Conservation (phyloP, 2,113 vertebrate genomes). For the Arvicanthis niloticus region DNA sequence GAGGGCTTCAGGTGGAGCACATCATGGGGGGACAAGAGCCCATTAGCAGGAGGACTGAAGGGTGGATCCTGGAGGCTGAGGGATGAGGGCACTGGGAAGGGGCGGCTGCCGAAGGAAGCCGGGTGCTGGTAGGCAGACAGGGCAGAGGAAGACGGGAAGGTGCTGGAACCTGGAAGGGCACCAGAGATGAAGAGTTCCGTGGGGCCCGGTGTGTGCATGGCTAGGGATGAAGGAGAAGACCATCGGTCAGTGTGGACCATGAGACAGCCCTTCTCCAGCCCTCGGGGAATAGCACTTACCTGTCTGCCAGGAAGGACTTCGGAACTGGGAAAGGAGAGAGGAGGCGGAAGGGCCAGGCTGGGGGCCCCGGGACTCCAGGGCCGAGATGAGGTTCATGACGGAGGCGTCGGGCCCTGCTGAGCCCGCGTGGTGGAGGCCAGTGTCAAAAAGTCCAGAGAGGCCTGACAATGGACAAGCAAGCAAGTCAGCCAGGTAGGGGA, state of each 20-base stretch:
- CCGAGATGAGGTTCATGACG: slow-evolving; percentile 98
- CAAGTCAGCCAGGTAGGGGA: not conserved
- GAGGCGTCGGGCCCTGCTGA: slow-evolving; percentile 94
- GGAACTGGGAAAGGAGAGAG: slow-evolving; percentile 97
- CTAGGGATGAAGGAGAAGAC: slow-evolving; percentile 82
- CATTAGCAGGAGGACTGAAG: slow-evolving; percentile 96
- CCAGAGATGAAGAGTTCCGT: slow-evolving; percentile 97
- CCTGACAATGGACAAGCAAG: slow-evolving; percentile 83
- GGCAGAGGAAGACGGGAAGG: slow-evolving; percentile 96
- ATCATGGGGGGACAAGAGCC: slow-evolving; percentile 96
- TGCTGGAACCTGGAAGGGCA: slow-evolving; percentile 94
- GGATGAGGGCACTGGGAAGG: slow-evolving; percentile 93
- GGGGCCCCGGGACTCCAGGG: slow-evolving; percentile 95
- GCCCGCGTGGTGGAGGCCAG: slow-evolving; percentile 94
- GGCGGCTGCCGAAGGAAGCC: slow-evolving; percentile 95
- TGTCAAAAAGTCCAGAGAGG: slow-evolving; percentile 95
- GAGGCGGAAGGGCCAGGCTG: slow-evolving; percentile 96
- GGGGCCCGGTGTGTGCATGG: slow-evolving; percentile 97
- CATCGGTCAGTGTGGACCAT: not conserved
- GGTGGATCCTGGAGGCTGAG: slow-evolving; percentile 95
- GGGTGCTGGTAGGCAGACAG: slow-evolving; percentile 98
- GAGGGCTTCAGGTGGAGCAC: slow-evolving; percentile 93
- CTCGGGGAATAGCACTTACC: slow-evolving; percentile 84
- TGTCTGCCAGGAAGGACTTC: slow-evolving; percentile 97
- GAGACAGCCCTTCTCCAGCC: slow-evolving; percentile 16